Evolutionary conservation across 1,140 invertebrate genomes (phyloP).

Genomic region (Panulirus ornatus): DNA sequence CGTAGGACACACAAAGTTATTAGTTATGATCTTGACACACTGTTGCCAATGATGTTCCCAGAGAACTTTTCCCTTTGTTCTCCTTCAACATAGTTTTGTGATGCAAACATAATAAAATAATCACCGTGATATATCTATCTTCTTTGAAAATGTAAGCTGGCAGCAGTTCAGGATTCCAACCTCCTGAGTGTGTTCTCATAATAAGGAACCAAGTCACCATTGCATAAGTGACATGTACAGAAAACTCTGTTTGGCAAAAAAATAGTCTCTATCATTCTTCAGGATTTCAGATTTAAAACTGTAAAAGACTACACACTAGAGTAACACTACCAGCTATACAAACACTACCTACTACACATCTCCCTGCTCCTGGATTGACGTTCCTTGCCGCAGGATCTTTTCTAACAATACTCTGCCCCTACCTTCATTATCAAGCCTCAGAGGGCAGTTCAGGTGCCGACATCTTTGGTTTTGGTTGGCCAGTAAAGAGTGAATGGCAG

Average conservation of each 20-base stretch:
- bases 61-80: background rate
- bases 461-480: conserved; percentile 65
- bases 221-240: conserved; percentile 33
- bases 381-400: conserved; percentile 14
- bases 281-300: conserved; percentile 57
- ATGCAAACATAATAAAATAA: conserved; percentile 3
- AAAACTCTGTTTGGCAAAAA: conserved; percentile 61
- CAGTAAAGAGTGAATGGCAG: conserved; percentile 40
- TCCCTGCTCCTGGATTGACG: conserved; percentile 29
- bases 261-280: conserved; percentile 64
- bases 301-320: conserved; percentile 66
- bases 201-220: conserved; percentile 44
- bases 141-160: background rate
- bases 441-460: conserved; percentile 10
- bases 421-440: conserved; percentile 4
- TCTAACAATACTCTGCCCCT: background rate
- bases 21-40: background rate
- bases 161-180: background rate
- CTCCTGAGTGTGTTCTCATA: background rate
- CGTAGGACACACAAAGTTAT: background rate
- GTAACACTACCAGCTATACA: conserved; percentile 57
- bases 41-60: background rate
- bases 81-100: background rate
- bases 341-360: conserved; percentile 58
- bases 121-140: background rate